Evolutionary conservation across 2,888 invertebrate genomes (phyloP).

Genomic region (Rotaria sp.): DNA sequence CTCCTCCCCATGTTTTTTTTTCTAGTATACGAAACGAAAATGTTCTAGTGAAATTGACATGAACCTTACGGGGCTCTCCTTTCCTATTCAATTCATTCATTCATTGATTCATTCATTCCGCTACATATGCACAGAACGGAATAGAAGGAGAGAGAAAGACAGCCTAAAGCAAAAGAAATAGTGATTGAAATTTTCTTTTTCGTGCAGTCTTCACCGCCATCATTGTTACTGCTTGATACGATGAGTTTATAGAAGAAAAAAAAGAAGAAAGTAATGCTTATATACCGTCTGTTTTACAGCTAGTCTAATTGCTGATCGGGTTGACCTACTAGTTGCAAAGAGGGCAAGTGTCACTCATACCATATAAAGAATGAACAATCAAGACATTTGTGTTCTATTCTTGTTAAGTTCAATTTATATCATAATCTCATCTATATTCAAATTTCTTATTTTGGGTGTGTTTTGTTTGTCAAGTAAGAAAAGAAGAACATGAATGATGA

Average conservation of each 20-base stretch:
- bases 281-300: background rate
- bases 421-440: background rate
- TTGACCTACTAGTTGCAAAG: background rate
- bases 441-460: background rate
- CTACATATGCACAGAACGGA: background rate
- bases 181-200: constrained; percentile 18
- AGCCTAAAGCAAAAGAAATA: background rate
- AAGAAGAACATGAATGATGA: background rate
- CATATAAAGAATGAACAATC: background rate
- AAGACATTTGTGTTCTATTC: background rate
- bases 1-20: background rate
- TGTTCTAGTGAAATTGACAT: constrained; percentile 15
- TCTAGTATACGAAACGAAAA: background rate
- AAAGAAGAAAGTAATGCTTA: background rate
- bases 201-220: background rate
- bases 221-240: background rate
- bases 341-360: background rate
- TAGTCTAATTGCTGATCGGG: background rate
- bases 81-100: background rate
- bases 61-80: constrained; percentile 22
- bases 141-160: background rate
- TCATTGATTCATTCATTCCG: background rate
- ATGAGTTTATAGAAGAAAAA: background rate
- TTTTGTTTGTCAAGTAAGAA: background rate
- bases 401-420: background rate